A percentile compares a stretch with the other conserved stretches of the same genome.
Conservation (phyloP, 2,888 invertebrate genomes). For the Trichogramma evanescens region DNA sequence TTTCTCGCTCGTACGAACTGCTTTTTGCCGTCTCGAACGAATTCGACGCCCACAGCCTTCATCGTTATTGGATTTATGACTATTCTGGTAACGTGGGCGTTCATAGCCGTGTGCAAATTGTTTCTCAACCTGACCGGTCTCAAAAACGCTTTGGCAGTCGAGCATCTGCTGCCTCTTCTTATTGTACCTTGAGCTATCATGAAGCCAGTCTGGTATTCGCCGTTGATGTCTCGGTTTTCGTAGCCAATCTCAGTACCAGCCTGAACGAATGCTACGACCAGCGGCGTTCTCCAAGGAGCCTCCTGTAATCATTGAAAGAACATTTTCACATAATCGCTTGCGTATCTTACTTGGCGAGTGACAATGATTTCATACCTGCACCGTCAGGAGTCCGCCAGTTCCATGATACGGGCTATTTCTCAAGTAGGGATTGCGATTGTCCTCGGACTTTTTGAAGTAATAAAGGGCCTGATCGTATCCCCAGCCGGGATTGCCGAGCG, state of each 20-base stretch:
- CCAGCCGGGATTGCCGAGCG: slow-evolving; percentile 83
- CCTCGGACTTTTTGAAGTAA: slow-evolving; percentile 86
- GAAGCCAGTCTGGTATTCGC: slow-evolving; percentile 70
- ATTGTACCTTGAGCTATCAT: slow-evolving; percentile 80
- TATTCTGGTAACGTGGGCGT: slow-evolving; percentile 70
- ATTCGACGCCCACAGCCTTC: slow-evolving; percentile 75
- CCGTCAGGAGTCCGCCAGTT: slow-evolving; percentile 67
- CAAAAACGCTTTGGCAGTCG: slow-evolving; percentile 81
- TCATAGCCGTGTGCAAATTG: slow-evolving; percentile 75
- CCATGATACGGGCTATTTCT: slow-evolving; percentile 63
- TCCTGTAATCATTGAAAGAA: slow-evolving; percentile 52
- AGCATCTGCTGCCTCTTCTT: slow-evolving; percentile 68
- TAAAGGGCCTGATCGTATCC: slow-evolving; percentile 74
- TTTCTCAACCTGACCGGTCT: slow-evolving; percentile 67
- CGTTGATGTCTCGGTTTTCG: slow-evolving; percentile 75
- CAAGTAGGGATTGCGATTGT: slow-evolving; percentile 79
- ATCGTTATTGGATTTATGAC: slow-evolving; percentile 67
- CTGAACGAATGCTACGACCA: slow-evolving; percentile 76
- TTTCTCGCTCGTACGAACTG: slow-evolving; percentile 67
- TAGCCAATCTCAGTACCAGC: slow-evolving; percentile 78
- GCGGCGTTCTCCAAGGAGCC: slow-evolving; percentile 75
- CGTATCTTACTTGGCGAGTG: background rate
- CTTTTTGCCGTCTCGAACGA: slow-evolving; percentile 64
- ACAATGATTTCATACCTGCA: slow-evolving; percentile 52
- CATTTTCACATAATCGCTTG: background rate